Percentiles rank a stretch among this genome's conserved stretches.
phyloP scores from a whole-genome alignment of 2,888 invertebrate genomes.

The Neria commutata region DNA sequence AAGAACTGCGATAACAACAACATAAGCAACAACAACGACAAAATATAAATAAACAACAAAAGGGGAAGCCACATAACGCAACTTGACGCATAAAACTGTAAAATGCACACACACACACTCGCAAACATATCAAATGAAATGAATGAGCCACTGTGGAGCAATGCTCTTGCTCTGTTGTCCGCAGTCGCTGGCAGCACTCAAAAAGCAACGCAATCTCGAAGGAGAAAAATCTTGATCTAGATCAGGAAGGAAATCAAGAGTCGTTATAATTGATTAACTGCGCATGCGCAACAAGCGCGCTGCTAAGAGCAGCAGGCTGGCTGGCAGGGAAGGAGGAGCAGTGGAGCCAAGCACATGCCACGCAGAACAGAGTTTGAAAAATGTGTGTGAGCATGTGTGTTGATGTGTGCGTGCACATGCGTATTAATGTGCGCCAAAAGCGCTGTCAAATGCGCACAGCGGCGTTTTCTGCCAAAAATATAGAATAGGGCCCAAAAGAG shows the following conservation, averaged over 20 bases:
- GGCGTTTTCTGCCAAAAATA: too few relatives aligned
- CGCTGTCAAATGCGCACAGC: too few relatives aligned
- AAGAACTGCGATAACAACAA: too few relatives aligned
- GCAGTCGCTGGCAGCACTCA: neutral
- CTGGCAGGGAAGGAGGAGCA: slow-evolving; percentile 3
- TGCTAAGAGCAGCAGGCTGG: neutral
- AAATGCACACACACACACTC: neutral
- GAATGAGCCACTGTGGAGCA: neutral
- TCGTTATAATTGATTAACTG: slow-evolving; percentile 61
- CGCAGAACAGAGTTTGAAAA: neutral
- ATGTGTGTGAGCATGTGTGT: too few relatives aligned
- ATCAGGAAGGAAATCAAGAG: slow-evolving; percentile 61
- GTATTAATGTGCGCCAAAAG: too few relatives aligned
- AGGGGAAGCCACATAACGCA: neutral
- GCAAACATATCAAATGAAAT: neutral
- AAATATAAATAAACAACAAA: neutral
- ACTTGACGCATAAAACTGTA: neutral
- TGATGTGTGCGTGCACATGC: too few relatives aligned
- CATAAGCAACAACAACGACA: too few relatives aligned
- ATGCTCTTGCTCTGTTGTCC: neutral
- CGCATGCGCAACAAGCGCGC: slow-evolving; percentile 29
- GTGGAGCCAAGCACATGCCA: neutral
- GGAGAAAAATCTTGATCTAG: slow-evolving; percentile 50
- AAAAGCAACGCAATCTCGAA: neutral
- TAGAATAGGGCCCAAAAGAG: too few relatives aligned